phyloP scores from a whole-genome alignment of 1,140 invertebrate species.

The Apis mellifera region Amel_HAv3.1 CM009932.2:7055001-7055500 shows the following conservation, averaged over 20 bases:
- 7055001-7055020: not conserved
- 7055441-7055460: conserved; percentile 11
- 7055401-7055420: not conserved
- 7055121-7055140: conserved; percentile 54
- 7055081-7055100: conserved; percentile 32
- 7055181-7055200: conserved; percentile 86
- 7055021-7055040: conserved; percentile 39
- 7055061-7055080: conserved; percentile 30
- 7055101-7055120: conserved; percentile 44
- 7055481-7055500: conserved; percentile 38
- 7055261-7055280: conserved; percentile 84
- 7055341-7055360: conserved; percentile 14
- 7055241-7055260: conserved; percentile 83
- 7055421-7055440: conserved; percentile 4
- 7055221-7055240: conserved; percentile 84
- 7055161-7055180: conserved; percentile 86
- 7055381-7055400: conserved; percentile 5
- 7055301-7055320: conserved; percentile 68
- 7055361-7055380: not conserved
- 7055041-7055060: conserved; percentile 42
- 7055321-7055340: conserved; percentile 50
- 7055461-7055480: conserved; percentile 12
- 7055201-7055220: conserved; percentile 83
- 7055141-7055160: conserved; percentile 67
- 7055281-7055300: conserved; percentile 84